Conservation (phyloP, 2,888 invertebrate genomes). For the Capitulum mitella region DNA sequence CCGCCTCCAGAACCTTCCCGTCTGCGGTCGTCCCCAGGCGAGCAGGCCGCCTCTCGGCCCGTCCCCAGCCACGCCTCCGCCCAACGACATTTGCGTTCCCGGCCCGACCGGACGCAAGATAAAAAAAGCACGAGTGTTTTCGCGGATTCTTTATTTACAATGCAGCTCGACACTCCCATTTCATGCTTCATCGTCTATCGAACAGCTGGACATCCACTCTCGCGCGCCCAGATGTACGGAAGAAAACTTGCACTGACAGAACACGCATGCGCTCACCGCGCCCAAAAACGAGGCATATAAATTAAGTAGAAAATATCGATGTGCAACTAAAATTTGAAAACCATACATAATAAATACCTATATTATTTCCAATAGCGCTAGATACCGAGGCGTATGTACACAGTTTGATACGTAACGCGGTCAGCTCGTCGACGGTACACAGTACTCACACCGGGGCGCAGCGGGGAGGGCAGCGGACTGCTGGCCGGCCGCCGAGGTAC, state of each 20-base stretch:
- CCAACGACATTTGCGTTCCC: too few relatives aligned
- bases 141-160: conserved; percentile 1
- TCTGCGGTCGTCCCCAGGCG: too few relatives aligned
- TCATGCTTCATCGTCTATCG: neutral
- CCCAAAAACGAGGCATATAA: conserved; percentile 1
- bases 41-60: too few relatives aligned
- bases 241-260: neutral
- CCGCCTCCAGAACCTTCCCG: too few relatives aligned
- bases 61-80: too few relatives aligned
- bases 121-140: too few relatives aligned
- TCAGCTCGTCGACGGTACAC: neutral
- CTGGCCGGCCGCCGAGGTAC: neutral
- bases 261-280: neutral
- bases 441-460: neutral
- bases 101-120: too few relatives aligned
- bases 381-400: neutral
- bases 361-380: conserved; percentile 15
- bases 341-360: conserved; percentile 23
- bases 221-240: neutral
- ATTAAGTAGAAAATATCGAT: conserved; percentile 22
- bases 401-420: neutral
- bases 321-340: conserved; percentile 14
- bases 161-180: conserved; percentile 6
- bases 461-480: neutral
- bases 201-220: neutral